phyloP scores from a whole-genome alignment of 2,113 vertebrate species.

The Setophaga petechia region DNA sequence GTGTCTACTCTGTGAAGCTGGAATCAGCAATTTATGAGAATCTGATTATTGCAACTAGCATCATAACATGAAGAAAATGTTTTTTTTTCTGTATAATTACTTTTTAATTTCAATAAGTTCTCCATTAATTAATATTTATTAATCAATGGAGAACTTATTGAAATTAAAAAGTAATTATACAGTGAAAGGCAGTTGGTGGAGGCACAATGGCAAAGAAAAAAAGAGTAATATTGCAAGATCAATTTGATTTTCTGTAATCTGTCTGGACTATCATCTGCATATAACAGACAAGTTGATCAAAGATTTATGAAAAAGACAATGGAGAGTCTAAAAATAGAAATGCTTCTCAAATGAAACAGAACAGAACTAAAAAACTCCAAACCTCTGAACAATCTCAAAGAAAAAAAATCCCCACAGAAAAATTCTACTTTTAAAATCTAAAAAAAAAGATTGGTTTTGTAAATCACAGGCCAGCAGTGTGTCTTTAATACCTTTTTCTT shows the following conservation, averaged over 20 bases:
- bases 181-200: not conserved
- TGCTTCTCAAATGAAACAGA: not conserved
- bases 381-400: not conserved
- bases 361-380: rapidly evolving
- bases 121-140: too few species aligned
- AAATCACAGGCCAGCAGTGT: not conserved
- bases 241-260: not conserved
- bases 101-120: too few species aligned
- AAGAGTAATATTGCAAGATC: not conserved
- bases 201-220: not conserved
- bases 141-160: not conserved
- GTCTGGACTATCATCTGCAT: not conserved
- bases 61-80: not conserved
- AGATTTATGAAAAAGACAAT: constrained; percentile 8
- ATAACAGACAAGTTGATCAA: constrained; percentile 9
- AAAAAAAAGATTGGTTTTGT: not conserved
- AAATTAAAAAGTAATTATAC: not conserved
- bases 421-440: not conserved
- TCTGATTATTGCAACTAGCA: not conserved
- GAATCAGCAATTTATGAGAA: not conserved
- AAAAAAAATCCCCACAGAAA: not conserved
- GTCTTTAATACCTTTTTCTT: not conserved
- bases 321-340: not conserved
- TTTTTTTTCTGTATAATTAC: too few species aligned
- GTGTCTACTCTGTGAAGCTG: not conserved